Evolutionary conservation across 1,140 invertebrate species (phyloP), one percentile per base, ranked within the genome.

Genomic region (Atta colombica): DNA sequence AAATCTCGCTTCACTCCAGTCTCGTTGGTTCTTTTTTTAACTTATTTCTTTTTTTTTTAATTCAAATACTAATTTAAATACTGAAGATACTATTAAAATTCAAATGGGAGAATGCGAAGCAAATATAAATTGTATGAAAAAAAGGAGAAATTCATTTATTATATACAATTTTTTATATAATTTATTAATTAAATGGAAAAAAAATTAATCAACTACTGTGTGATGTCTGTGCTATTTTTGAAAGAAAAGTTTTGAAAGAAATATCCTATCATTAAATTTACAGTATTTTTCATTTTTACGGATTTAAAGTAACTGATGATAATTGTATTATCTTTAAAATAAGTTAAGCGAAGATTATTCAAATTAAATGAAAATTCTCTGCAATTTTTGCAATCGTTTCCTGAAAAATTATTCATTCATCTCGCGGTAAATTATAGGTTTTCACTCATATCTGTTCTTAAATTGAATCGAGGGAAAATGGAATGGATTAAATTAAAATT

Each of bases 351-450:
- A 28, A 80, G n/a, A 49, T 51, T 65, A 39, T 31, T 31, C 10
- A 49, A 78, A 65, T 78, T 78, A 51, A 65, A 66, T 31, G 3
- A 80, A 68, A 80, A 39, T 68, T 49, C 18, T 25, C 25, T n/a
- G 14, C 16, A 39, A 77, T 61, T 77, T 60, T 77, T 61, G 25
- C 21, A 61, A 77, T 61, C 6, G 7, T 28, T 63, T 63, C 4
- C 3, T 49, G 1, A 45, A 45, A 78, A 51, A 78, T 53, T 51
- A 53, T n/a, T 25, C 7, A n/a, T 16, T 61, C n/a, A n/a, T 31
- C 12, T 18, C 18, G 18, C 8, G 3, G 2, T 66, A 66, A 80
- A 66, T 78, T 78, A 66, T 69, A 69, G 10, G 3, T n/a, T 39
- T 45, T 53, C 18, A 51, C 21, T 72, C n/a, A 14, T 39, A 6